Evolutionary conservation across 2,888 invertebrate genomes (phyloP), one percentile per base, ranked within the genome.

Genomic region (Cybosia mesomella): DNA sequence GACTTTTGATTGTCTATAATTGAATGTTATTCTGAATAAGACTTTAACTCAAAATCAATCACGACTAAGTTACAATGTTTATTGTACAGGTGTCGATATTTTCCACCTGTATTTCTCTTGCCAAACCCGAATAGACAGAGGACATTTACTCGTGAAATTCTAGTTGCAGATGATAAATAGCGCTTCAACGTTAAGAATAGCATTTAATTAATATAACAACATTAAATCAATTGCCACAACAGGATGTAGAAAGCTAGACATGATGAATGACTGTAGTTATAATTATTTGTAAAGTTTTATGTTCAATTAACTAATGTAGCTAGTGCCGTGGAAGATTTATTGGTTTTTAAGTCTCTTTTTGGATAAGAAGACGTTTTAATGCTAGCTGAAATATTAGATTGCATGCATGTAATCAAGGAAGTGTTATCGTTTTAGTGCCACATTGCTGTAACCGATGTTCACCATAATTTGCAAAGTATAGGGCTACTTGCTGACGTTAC

Each of bases 241-340:
- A 74, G 80, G 84, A 83, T 79, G 74, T 83, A 81, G 79, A 80
- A 81, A 80, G 80, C 58, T 58, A 28, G 54, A 10, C 24, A 60
- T 68, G 71, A 78, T 78, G 65, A 75, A 81, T 78, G 18, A 60
- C 58, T 1, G 58, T n/a, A 65, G 43, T 58, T 66, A 60, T 79
- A 43, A 77, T 72, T 63, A 80, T 64, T 74, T 60, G 60, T 73
- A 62, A 43, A 36, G 57, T 60, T 66, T 73, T 67, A 68, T 64
- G 55, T 34, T 11, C 53, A 28, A 62, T 62, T 62, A 53, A 53
- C 21, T n/a, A 61, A 62, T 62, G 32, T 62, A 34, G 15, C 13
- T 57, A 13, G 32, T 21, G 15, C 13, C 21, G 21, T 15, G 13
- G 21, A 53, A 62, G 61, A 53, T 53, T 62, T 53, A 62, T 62